Conservation (phyloP, 2,113 vertebrate species). For the Alethe diademata region DNA sequence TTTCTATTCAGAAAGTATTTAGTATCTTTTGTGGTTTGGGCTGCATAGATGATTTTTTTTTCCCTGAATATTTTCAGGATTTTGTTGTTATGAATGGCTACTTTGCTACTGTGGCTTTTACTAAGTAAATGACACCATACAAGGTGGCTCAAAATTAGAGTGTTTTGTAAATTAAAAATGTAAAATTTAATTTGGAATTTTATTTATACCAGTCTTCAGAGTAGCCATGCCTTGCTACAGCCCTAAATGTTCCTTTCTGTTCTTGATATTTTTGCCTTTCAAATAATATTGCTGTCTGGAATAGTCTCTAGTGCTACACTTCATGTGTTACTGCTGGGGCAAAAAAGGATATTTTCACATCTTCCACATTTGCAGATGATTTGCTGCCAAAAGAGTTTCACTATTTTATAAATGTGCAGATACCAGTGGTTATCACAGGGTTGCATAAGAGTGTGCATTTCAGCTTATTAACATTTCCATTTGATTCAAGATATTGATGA, state of each 20-base stretch:
- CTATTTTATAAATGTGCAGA: neutral
- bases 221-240: neutral
- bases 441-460: neutral
- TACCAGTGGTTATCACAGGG: neutral
- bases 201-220: neutral
- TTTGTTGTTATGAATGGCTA: neutral
- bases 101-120: neutral
- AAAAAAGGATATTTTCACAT: slow-evolving; percentile 49
- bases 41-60: neutral
- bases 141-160: neutral
- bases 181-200: neutral
- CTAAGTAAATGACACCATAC: neutral
- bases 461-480: slow-evolving; percentile 5
- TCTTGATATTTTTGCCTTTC: neutral
- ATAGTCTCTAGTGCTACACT: neutral
- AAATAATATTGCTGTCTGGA: neutral
- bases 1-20: neutral
- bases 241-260: neutral
- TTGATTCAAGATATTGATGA: slow-evolving; percentile 18
- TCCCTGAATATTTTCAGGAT: neutral
- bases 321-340: slow-evolving; percentile 4
- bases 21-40: neutral
- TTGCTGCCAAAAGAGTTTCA: slow-evolving; percentile 1
- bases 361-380: slow-evolving; percentile 40
- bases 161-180: neutral